Conservation (phyloP, 2,888 invertebrate genomes). For the Labia minor region DNA sequence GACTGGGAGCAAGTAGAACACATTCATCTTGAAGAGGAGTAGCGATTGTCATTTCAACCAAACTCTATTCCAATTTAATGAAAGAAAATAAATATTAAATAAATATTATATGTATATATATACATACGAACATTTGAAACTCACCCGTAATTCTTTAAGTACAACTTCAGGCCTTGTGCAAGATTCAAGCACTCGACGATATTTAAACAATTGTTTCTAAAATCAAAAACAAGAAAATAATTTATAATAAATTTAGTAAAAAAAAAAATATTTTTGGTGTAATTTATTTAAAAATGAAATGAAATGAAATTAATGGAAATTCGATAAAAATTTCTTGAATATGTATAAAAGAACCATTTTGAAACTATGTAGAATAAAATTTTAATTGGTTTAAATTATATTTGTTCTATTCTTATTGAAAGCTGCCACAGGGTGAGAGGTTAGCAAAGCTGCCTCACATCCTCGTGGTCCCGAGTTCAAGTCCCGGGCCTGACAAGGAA, state of each 20-base stretch:
- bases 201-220: conserved; percentile 66
- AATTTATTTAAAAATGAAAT: not conserved
- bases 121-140: conserved; percentile 20
- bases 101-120: conserved; percentile 7
- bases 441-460: too few relatives aligned
- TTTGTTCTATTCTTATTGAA: too few relatives aligned
- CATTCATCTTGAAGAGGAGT: conserved; percentile 67
- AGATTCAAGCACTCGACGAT: conserved; percentile 54
- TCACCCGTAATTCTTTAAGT: conserved; percentile 63
- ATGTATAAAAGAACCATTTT: too few relatives aligned
- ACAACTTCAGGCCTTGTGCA: conserved; percentile 59
- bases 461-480: too few relatives aligned
- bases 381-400: too few relatives aligned
- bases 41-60: conserved; percentile 63
- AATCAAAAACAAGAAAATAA: conserved; percentile 34
- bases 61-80: conserved; percentile 41
- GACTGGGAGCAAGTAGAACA: conserved; percentile 59
- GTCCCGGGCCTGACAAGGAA: too few relatives aligned
- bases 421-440: too few relatives aligned
- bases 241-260: conserved; percentile 22
- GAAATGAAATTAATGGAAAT: not conserved
- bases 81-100: not conserved
- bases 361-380: too few relatives aligned
- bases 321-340: not conserved
- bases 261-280: not conserved